phyloP scores from a whole-genome alignment of 1,140 invertebrate species.

The Oryctes rhinoceros region DNA sequence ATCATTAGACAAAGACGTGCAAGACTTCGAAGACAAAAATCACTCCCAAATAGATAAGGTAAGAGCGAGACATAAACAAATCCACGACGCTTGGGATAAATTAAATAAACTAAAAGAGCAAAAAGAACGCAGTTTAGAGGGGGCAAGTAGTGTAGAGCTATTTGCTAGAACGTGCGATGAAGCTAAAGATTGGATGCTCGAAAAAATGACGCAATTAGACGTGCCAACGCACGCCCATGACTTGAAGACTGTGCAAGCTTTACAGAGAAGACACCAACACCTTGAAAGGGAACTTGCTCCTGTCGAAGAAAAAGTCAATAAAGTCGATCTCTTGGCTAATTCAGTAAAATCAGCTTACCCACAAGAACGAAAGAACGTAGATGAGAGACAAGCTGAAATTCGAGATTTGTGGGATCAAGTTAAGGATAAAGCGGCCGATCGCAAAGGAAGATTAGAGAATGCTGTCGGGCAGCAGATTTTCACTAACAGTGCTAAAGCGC shows the following conservation, averaged over 20 bases:
- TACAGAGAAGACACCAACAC: constrained; percentile 89
- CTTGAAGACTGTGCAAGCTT: constrained; percentile 88
- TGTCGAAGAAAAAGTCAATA: constrained; percentile 86
- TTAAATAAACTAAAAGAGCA: constrained; percentile 88
- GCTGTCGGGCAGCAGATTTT: constrained; percentile 96
- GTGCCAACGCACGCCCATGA: constrained; percentile 82
- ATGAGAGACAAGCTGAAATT: constrained; percentile 84
- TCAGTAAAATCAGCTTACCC: constrained; percentile 92
- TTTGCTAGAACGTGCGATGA: constrained; percentile 95
- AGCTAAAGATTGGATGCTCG: constrained; percentile 92
- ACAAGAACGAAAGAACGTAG: constrained; percentile 85
- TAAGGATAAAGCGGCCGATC: constrained; percentile 81
- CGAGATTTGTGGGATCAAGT: constrained; percentile 88
- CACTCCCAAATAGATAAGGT: constrained; percentile 91
- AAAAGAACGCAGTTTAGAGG: constrained; percentile 91
- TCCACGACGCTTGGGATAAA: constrained; percentile 88
- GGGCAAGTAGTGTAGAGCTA: constrained; percentile 81
- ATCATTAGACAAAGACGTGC: constrained; percentile 86
- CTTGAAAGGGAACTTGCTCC: constrained; percentile 89
- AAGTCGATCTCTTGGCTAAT: constrained; percentile 82
- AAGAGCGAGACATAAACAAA: constrained; percentile 80
- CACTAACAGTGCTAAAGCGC: constrained; percentile 82
- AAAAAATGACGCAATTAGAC: constrained; percentile 88
- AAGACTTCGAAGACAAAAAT: constrained; percentile 84
- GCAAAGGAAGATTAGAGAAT: constrained; percentile 84